These are phyloP conservation scores for Oreonectes daqikongensis DNA, from an alignment of 2,797 vertebrate genomes.

Conservation along the genomic window DNA sequence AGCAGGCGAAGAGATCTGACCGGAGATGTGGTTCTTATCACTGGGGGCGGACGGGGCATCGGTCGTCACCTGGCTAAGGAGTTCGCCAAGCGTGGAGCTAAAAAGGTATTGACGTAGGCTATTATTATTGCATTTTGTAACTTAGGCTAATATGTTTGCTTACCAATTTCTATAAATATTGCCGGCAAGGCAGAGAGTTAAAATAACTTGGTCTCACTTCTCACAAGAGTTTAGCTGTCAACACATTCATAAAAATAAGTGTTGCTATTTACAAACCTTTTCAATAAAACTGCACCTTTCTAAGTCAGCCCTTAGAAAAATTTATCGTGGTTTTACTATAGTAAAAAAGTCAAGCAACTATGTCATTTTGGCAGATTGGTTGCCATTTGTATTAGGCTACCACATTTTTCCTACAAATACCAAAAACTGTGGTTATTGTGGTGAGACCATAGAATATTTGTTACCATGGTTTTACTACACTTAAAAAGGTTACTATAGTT, in stretches of 20 bases:
- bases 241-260: neutral
- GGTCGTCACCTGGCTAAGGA: conserved; percentile 92
- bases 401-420: too few relatives aligned
- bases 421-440: too few relatives aligned
- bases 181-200: neutral
- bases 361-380: too few relatives aligned
- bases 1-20: conserved; percentile 82
- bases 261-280: neutral
- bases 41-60: conserved; percentile 96
- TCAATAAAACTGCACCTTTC: too few relatives aligned
- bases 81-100: conserved; percentile 88
- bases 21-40: conserved; percentile 90
- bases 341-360: too few relatives aligned
- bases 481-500: neutral
- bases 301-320: too few relatives aligned
- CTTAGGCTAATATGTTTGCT: neutral
- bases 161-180: neutral
- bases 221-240: neutral
- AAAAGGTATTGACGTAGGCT: conserved; percentile 83
- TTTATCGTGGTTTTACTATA: too few relatives aligned
- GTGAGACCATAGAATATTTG: neutral
- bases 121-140: neutral
- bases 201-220: neutral
- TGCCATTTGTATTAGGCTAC: too few relatives aligned
- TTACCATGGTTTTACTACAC: neutral